Evolutionary conservation across 2,888 invertebrate species (phyloP), one percentile per base, ranked within the genome.

Genomic region (Hylaea fasciaria): DNA sequence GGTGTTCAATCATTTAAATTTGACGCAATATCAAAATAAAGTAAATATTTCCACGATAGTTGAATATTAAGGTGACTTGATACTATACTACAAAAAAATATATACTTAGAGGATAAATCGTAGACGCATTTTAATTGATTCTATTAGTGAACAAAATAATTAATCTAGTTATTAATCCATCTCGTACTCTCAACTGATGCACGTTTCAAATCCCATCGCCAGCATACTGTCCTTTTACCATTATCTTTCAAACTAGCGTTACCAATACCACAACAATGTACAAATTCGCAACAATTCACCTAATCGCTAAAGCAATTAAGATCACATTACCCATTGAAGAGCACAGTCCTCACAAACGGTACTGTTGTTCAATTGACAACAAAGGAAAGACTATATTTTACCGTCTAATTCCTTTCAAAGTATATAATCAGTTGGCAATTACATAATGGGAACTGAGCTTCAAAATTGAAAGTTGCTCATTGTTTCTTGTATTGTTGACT

Each of bases 301-400:
- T 77, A 76, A 77, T 78, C 62, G 73, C 64, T 59, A 57, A 62
- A 62, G 76, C 74, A 77, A 83, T 84, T 84, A 83, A 77, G 78
- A 72, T 77, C 72, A 61, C 80, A 80, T 83, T 82, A 80, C 55
- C 66, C 48, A 71, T 71, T 72, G 65, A 65, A 61, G 52, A 45
- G 39, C 39, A 17, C 55, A 39, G 48, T 41, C 47, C 44, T 37
- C 61, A 61, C 54, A 58, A 55, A 56, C 43, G 40, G 51, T 51
- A 40, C 69, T 51, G 66, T 66, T 66, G 57, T 67, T 67, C 64
- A 65, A 70, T 52, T 59, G 43, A 66, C 63, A 66, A 70, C 66
- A 71, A 75, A 70, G 66, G 68, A 57, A 48, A 17, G 47, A 62
- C 56, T 67, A 64, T 57, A 62, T 62, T 55, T 62, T 62, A 62